phyloP scores from a whole-genome alignment of 2,888 invertebrate species.

The Heliconius hortense region DNA sequence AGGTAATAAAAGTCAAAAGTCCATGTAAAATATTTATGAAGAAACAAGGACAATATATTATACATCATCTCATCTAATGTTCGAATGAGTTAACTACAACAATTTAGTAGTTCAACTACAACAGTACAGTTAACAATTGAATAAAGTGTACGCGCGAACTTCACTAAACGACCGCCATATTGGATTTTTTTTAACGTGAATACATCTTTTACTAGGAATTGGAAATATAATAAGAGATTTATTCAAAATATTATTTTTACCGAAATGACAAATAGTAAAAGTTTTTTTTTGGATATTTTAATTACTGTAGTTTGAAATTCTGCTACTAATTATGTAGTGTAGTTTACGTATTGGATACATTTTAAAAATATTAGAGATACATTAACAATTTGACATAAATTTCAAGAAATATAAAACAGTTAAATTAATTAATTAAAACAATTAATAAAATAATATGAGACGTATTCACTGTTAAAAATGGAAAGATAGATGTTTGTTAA shows the following conservation, averaged over 20 bases:
- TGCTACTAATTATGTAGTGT: too few species aligned
- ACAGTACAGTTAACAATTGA: slow-evolving; percentile 49
- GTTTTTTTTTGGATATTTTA: not conserved
- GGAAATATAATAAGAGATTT: not conserved
- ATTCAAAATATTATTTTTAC: not conserved
- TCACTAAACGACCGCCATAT: not conserved
- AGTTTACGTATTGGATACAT: too few species aligned
- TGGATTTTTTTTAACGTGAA: not conserved
- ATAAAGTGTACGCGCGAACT: slow-evolving; percentile 45
- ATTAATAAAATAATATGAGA: not conserved
- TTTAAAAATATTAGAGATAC: too few species aligned
- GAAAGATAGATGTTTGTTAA: not conserved
- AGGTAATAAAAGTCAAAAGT: slow-evolving; percentile 45
- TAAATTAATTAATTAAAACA: too few species aligned
- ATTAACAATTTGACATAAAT: too few species aligned
- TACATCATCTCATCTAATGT: slow-evolving; percentile 70
- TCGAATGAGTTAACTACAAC: slow-evolving; percentile 76
- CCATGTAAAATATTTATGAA: slow-evolving; percentile 81
- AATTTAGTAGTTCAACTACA: slow-evolving; percentile 62
- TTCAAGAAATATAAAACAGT: too few species aligned
- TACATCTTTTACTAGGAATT: not conserved
- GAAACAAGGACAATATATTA: slow-evolving; percentile 80
- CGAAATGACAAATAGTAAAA: not conserved
- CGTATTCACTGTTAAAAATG: slow-evolving; percentile 4
- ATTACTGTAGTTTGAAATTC: too few species aligned